Evolutionary conservation across 2,113 vertebrate genomes (phyloP).

Genomic region (Heteronetta atricapilla): DNA sequence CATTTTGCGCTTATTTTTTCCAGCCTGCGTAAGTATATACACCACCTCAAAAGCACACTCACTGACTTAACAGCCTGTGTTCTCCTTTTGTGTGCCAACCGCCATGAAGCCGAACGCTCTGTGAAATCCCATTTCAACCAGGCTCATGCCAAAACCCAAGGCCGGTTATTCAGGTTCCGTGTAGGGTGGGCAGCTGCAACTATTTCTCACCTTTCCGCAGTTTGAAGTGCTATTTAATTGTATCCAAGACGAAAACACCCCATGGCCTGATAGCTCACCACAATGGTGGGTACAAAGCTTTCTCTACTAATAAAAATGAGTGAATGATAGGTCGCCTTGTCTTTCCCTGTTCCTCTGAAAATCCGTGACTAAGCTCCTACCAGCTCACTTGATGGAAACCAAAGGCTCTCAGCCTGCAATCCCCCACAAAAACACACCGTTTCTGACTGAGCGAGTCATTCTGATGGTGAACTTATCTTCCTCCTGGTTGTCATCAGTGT

Average conservation of each 20-base stretch:
- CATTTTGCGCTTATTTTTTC: background rate
- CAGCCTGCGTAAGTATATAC: background rate
- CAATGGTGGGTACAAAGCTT: background rate
- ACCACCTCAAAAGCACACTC: background rate
- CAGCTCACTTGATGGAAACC: background rate
- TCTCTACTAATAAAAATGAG: background rate
- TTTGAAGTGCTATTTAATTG: background rate
- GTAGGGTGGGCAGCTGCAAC: background rate
- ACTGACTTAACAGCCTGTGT: background rate
- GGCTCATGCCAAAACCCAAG: background rate
- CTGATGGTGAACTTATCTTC: background rate
- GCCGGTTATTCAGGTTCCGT: background rate
- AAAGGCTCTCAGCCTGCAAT: background rate
- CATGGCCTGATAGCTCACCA: background rate
- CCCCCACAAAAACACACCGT: accelerated
- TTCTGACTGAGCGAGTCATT: background rate
- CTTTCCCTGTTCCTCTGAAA: background rate
- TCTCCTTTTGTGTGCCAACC: background rate
- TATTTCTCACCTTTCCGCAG: background rate
- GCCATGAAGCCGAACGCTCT: accelerated
- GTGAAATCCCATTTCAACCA: background rate
- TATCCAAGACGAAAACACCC: background rate
- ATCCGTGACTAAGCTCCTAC: background rate
- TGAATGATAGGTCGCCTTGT: background rate
- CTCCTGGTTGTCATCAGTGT: background rate